Percentiles rank a stretch among this genome's conserved stretches.
These are phyloP conservation scores for Agapostemon virescens DNA, from an alignment of 2,888 invertebrate genomes.

Conservation along the genomic window DNA sequence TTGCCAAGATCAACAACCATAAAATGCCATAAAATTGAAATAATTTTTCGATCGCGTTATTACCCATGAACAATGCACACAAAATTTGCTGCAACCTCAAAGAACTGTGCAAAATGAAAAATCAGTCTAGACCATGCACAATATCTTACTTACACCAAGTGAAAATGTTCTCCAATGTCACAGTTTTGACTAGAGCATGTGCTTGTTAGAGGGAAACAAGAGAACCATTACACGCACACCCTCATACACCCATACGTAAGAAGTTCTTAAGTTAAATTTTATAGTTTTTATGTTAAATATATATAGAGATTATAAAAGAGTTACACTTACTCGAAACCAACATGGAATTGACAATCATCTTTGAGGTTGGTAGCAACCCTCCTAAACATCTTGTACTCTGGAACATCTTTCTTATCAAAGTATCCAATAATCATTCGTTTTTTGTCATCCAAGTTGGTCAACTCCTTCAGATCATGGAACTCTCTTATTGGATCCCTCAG, in stretches of 20 bases:
- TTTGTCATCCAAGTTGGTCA: slow-evolving; percentile 88
- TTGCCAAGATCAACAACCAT: not conserved
- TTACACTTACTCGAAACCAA: slow-evolving; percentile 89
- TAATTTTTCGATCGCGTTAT: not conserved
- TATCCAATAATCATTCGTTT: slow-evolving; percentile 94
- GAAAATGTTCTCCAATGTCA: slow-evolving; percentile 77
- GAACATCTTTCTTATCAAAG: slow-evolving; percentile 90
- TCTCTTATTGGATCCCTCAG: slow-evolving; percentile 92
- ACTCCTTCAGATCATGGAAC: slow-evolving; percentile 87
- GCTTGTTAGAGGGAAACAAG: slow-evolving; percentile 75
- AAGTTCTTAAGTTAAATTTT: not conserved
- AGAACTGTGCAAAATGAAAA: slow-evolving; percentile 14
- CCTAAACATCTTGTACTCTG: slow-evolving; percentile 90
- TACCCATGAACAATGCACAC: not conserved
- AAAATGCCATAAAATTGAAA: not conserved
- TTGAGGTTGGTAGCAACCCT: slow-evolving; percentile 93
- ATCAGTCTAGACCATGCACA: slow-evolving; percentile 11
- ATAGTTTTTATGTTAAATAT: not conserved
- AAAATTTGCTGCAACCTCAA: not conserved
- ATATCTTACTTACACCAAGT: slow-evolving; percentile 75
- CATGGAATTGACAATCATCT: slow-evolving; percentile 97
- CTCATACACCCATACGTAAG: not conserved
- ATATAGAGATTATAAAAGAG: not conserved
- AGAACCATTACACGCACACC: slow-evolving; percentile 37
- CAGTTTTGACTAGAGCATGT: slow-evolving; percentile 78